Conservation (phyloP, 2,797 vertebrate species). For the Karalla daura region DNA sequence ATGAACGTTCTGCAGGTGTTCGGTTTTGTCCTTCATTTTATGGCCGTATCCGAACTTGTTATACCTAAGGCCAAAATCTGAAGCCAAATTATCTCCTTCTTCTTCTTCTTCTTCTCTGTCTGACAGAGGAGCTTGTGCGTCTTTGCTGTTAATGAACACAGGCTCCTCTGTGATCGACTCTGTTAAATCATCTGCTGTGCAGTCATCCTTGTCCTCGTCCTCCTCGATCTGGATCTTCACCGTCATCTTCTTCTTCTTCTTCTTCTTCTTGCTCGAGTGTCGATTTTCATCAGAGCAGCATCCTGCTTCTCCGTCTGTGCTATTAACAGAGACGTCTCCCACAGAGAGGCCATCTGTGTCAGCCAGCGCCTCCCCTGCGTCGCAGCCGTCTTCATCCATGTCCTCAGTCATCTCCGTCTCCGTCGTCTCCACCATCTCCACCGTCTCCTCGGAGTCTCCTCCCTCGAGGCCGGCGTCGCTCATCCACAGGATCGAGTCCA, state of each 20-base stretch:
- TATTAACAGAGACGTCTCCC: conserved; percentile 74
- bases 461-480: conserved; percentile 61
- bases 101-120: conserved; percentile 52
- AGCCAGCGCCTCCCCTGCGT: conserved; percentile 79
- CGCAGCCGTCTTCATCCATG: conserved; percentile 72
- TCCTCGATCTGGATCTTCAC: conserved; percentile 34
- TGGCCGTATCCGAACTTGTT: conserved; percentile 48
- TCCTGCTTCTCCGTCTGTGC: conserved; percentile 54
- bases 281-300: conserved; percentile 23
- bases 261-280: too few relatives aligned
- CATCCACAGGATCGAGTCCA: conserved; percentile 68
- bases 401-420: conserved; percentile 69
- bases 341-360: conserved; percentile 77
- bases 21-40: conserved; percentile 40
- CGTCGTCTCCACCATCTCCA: conserved; percentile 70
- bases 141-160: conserved; percentile 21
- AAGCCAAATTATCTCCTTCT: conserved; percentile 35
- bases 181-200: conserved; percentile 52
- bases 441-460: conserved; percentile 51
- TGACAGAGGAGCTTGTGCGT: conserved; percentile 10
- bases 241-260: conserved; percentile 12
- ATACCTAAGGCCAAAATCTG: conserved; percentile 51
- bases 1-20: conserved; percentile 34
- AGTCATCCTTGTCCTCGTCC: conserved; percentile 31
- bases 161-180: conserved; percentile 59